These are phyloP conservation scores for Serripes groenlandicus DNA, from an alignment of 2,888 invertebrate species.

Conservation along the genomic window DNA sequence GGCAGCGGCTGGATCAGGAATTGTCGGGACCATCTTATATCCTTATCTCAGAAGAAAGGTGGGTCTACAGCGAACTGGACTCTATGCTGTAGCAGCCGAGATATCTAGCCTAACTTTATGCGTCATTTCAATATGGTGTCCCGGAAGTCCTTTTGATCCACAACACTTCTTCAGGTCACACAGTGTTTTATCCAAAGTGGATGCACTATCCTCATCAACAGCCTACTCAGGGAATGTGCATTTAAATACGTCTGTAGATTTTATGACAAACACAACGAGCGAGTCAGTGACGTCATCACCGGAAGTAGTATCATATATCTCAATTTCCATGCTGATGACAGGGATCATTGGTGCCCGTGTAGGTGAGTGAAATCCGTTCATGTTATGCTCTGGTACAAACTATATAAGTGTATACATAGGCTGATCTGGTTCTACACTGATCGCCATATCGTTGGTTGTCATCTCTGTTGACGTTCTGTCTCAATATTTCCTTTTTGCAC, in stretches of 20 bases:
- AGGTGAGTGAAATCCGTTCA: conserved; percentile 79
- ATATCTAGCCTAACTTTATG: conserved; percentile 85
- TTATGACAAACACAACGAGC: background rate
- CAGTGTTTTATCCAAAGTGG: background rate
- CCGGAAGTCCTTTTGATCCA: conserved; percentile 87
- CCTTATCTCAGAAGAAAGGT: conserved; percentile 85
- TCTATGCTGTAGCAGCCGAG: conserved; percentile 81
- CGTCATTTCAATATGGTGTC: conserved; percentile 86
- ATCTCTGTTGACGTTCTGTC: no score
- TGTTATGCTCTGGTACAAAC: no score
- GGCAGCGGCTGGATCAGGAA: conserved; percentile 86
- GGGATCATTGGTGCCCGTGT: conserved; percentile 79
- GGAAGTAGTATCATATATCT: conserved; percentile 42
- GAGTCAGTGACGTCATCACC: background rate
- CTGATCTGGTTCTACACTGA: no score
- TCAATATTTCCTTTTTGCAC: no score
- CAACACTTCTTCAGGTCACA: conserved; percentile 35
- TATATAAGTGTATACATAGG: no score
- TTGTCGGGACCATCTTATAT: conserved; percentile 87
- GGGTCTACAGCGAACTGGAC: conserved; percentile 83
- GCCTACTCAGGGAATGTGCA: background rate
- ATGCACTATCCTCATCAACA: background rate
- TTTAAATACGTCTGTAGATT: background rate
- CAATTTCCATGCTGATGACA: conserved; percentile 75
- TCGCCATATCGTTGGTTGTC: no score